Percentiles rank a stretch among this genome's conserved stretches.
Evolutionary conservation across 2,113 vertebrate genomes (phyloP).

Genomic region (Rousettus leschenaultii): DNA sequence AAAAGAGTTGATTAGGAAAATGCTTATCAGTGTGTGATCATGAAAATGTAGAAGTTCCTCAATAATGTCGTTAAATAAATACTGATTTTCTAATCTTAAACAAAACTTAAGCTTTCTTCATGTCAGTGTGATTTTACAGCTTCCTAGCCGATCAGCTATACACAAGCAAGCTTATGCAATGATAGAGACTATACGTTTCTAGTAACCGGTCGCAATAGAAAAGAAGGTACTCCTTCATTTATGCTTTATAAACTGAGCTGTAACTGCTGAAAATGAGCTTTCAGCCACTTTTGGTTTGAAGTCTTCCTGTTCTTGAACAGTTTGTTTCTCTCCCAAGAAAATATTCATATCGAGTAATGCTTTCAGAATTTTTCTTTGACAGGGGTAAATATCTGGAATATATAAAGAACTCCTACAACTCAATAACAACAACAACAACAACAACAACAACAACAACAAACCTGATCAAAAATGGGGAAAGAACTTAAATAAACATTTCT

Average conservation of each 20-base stretch:
- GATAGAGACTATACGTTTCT: neutral
- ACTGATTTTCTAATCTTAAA: neutral
- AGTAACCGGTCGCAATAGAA: neutral
- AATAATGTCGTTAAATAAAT: too few species aligned
- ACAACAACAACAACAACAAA: too few species aligned
- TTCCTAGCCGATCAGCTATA: neutral
- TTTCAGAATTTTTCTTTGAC: neutral
- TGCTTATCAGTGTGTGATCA: too few species aligned
- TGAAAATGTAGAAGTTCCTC: too few species aligned
- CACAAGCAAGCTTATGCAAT: neutral
- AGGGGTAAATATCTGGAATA: neutral
- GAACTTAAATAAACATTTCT: too few species aligned
- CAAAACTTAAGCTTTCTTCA: neutral
- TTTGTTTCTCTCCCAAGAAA: neutral
- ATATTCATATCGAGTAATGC: neutral
- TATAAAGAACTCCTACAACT: too few species aligned
- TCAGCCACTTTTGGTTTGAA: neutral
- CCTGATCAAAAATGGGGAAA: too few species aligned
- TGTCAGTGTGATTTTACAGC: neutral
- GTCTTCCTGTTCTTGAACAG: neutral
- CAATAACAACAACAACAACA: too few species aligned
- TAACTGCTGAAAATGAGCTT: neutral
- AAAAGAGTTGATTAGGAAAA: too few species aligned
- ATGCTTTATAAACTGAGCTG: neutral
- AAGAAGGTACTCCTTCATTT: neutral